Conservation (phyloP, 2,888 invertebrate species). For the Perdita meconis region DNA sequence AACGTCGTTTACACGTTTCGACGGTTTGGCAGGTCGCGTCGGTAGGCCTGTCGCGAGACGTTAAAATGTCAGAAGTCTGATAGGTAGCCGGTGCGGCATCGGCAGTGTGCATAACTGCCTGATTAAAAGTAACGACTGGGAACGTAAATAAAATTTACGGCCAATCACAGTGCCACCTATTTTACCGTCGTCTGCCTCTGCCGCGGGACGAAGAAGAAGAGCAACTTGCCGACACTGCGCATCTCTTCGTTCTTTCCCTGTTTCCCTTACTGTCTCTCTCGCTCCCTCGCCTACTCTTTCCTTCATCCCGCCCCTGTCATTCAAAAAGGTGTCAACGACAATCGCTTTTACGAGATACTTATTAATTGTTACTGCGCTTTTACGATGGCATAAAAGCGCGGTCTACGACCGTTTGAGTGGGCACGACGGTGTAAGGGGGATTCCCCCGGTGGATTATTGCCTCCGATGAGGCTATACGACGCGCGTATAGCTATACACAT, state of each 20-base stretch:
- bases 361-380: slow-evolving; percentile 87
- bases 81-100: slow-evolving; percentile 62
- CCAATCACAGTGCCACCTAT: slow-evolving; percentile 76
- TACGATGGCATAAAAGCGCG: slow-evolving; percentile 86
- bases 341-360: slow-evolving; percentile 87
- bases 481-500: slow-evolving; percentile 57
- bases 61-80: slow-evolving; percentile 70
- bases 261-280: neutral
- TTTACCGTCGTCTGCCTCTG: slow-evolving; percentile 41
- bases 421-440: slow-evolving; percentile 73
- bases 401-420: slow-evolving; percentile 80
- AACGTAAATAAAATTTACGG: slow-evolving; percentile 82
- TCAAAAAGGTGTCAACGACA: slow-evolving; percentile 86
- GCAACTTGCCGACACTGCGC: slow-evolving; percentile 14
- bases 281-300: slow-evolving; percentile 7
- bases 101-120: slow-evolving; percentile 77
- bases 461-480: slow-evolving; percentile 70
- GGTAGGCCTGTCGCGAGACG: slow-evolving; percentile 16
- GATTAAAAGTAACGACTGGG: slow-evolving; percentile 82
- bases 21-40: neutral
- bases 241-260: neutral
- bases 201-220: slow-evolving; percentile 35
- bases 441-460: slow-evolving; percentile 81
- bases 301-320: slow-evolving; percentile 80
- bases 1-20: slow-evolving; percentile 8